Evolutionary conservation across 2,797 vertebrate genomes (phyloP).

Genomic region (Gymnothorax reevesii): DNA sequence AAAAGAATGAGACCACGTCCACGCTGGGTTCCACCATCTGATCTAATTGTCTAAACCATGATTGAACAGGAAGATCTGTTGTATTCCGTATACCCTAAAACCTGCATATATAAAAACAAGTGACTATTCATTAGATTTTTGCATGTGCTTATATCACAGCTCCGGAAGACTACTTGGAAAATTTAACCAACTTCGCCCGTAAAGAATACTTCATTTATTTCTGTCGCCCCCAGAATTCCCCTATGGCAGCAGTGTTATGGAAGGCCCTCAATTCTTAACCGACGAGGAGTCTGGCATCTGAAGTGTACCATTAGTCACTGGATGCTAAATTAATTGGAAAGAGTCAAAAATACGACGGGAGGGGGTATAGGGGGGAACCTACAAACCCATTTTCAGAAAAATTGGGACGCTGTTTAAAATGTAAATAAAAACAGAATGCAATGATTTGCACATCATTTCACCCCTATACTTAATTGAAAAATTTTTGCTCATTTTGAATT

Average conservation of each 20-base stretch:
- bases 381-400: background rate
- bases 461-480: too few relatives aligned
- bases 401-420: too few relatives aligned
- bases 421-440: too few relatives aligned
- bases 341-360: background rate
- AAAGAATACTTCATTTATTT: background rate
- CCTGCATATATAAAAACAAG: background rate
- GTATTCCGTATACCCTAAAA: background rate
- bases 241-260: background rate
- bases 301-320: background rate
- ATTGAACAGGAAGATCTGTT: background rate
- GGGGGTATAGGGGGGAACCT: too few relatives aligned
- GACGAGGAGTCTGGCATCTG: background rate
- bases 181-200: background rate
- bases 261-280: background rate
- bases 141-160: background rate
- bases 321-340: background rate
- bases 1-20: too few relatives aligned
- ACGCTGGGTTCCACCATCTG: background rate
- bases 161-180: background rate
- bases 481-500: too few relatives aligned
- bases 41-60: background rate
- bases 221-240: background rate
- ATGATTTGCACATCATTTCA: too few relatives aligned
- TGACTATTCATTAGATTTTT: background rate